Percentiles rank a stretch among this genome's conserved stretches.
Evolutionary conservation across 1,140 invertebrate species (phyloP).

Genomic region (Dendrolimus kikuchii): DNA sequence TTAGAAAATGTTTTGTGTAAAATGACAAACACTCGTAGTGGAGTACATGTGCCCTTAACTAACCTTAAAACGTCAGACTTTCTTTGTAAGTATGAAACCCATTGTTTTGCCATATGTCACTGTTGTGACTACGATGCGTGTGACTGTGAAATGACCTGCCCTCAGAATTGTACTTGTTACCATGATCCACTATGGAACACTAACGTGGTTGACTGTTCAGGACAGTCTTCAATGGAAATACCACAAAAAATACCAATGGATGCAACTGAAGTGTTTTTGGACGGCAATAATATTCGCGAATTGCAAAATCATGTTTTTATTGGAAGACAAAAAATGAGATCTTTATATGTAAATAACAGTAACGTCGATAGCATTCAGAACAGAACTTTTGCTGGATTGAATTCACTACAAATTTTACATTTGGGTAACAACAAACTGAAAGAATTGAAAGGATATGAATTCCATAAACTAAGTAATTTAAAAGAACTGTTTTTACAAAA

Average conservation of each 20-base stretch:
- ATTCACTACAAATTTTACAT: slow-evolving; percentile 85
- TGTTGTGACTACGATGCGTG: slow-evolving; percentile 96
- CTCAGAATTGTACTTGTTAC: slow-evolving; percentile 92
- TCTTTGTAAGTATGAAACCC: slow-evolving; percentile 91
- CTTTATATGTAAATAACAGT: slow-evolving; percentile 89
- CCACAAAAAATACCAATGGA: slow-evolving; percentile 94
- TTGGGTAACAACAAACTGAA: slow-evolving; percentile 88
- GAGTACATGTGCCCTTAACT: slow-evolving; percentile 79
- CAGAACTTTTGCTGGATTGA: slow-evolving; percentile 92
- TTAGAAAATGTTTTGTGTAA: slow-evolving; percentile 89
- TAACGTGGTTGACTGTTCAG: slow-evolving; percentile 93
- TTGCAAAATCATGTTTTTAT: slow-evolving; percentile 93
- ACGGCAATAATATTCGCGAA: slow-evolving; percentile 89
- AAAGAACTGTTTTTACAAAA: slow-evolving; percentile 91
- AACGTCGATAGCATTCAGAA: slow-evolving; percentile 91
- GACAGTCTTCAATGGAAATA: slow-evolving; percentile 81
- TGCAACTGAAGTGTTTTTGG: slow-evolving; percentile 91
- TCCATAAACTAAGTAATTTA: slow-evolving; percentile 86
- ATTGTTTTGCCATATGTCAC: slow-evolving; percentile 94
- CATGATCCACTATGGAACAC: slow-evolving; percentile 94
- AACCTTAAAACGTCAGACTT: slow-evolving; percentile 83
- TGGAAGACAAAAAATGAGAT: slow-evolving; percentile 90
- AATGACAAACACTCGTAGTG: slow-evolving; percentile 83
- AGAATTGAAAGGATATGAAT: slow-evolving; percentile 90
- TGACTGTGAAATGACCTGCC: slow-evolving; percentile 96